A percentile compares a stretch with the other conserved stretches of the same genome.
phyloP scores from a whole-genome alignment of 2,113 vertebrate genomes.

The Vicugna pacos region DNA sequence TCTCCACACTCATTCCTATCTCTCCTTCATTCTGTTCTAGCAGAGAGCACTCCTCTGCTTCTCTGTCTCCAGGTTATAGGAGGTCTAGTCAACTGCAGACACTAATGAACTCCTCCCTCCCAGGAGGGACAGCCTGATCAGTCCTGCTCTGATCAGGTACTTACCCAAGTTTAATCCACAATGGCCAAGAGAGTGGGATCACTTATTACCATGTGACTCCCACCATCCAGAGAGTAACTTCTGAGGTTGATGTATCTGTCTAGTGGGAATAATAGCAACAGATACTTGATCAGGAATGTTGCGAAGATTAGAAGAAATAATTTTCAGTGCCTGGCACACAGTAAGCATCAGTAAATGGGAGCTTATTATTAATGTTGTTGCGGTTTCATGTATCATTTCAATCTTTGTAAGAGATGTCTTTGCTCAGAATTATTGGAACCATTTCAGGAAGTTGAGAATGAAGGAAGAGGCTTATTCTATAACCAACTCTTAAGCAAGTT shows the following conservation, averaged over 20 bases:
- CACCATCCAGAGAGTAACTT: background rate
- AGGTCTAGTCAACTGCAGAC: background rate
- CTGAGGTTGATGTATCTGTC: background rate
- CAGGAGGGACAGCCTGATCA: background rate
- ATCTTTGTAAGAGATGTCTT: background rate
- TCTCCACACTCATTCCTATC: background rate
- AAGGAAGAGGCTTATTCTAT: conserved; percentile 29
- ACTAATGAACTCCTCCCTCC: background rate
- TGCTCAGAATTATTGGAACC: background rate
- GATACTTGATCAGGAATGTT: background rate
- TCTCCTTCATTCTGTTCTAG: background rate
- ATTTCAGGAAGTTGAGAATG: conserved; percentile 23
- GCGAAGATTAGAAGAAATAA: background rate
- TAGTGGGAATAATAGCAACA: background rate
- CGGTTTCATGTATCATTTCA: background rate
- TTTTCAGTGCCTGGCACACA: background rate
- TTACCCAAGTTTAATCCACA: background rate
- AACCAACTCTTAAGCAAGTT: background rate
- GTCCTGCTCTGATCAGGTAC: background rate
- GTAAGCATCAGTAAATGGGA: background rate
- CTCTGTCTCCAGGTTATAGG: background rate
- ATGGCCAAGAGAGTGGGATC: background rate
- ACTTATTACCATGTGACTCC: background rate
- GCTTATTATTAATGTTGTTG: background rate
- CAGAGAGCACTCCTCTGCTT: background rate